Evolutionary conservation across 2,113 vertebrate genomes (phyloP), one percentile per base, ranked within the genome.

Genomic region (Cephalopterus ornatus): DNA sequence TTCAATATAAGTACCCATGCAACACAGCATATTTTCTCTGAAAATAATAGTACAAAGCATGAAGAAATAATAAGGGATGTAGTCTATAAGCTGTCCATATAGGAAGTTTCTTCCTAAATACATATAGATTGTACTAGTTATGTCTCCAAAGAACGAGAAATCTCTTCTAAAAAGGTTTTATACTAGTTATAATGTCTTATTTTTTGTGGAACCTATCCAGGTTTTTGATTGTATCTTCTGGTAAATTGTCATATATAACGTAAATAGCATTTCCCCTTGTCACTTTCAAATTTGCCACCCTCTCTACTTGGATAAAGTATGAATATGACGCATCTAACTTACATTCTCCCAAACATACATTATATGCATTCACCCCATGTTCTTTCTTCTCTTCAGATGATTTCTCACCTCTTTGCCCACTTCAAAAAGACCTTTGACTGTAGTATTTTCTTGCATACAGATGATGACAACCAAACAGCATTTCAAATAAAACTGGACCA

Each of bases 321-420:
- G 30, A 85, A 53, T 41, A 79, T 93, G 94, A 89, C 91, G 71
- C 94, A 88, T 39, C 90, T 94, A 92, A 79, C 86, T 95, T 44
- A 71, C 65, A 77, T 78, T 84, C 56, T 92, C 83, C 81, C 88
- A 95, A 81, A 16, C 85, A 88, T 5, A 80, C 65, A 1, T 80
- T 50, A 63, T 14, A 78, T 11, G 9, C 85, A 93, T 81, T 83
- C 28, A 0, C 12, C 52, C 93, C 67, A 18, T 4, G 13, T 47
- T 52, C 52, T 32, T 68, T 77, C 52, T 79, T 70, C 55, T 62
- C 75, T 67, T 59, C 79, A 52, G 67, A 62, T 53, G 84, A 72
- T 81, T 72, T 85, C 59, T 88, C 92, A 52, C 42, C 72, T 71
- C 67, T 42, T 92, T 78, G 35, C 12, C 44, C 82, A 67, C 75